Evolutionary conservation across 1,140 invertebrate genomes (phyloP).

Genomic region (Hermetia illucens): DNA sequence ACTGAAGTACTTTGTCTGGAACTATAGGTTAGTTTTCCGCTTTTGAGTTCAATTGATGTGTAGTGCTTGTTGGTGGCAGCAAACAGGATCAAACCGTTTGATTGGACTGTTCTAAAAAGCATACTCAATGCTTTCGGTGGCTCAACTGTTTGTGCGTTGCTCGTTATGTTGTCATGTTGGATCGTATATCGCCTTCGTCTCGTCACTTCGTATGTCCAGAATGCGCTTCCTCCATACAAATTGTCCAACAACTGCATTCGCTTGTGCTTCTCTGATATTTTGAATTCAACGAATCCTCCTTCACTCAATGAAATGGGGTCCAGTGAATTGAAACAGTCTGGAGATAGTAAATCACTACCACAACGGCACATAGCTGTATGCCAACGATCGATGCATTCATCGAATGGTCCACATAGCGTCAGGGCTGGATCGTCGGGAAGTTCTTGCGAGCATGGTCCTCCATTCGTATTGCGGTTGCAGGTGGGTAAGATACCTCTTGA

Average conservation of each 20-base stretch:
- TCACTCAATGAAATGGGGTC: conserved; percentile 63
- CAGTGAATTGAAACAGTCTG: conserved; percentile 63
- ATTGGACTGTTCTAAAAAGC: conserved; percentile 64
- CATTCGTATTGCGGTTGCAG: conserved; percentile 51
- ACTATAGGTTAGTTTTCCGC: conserved; percentile 56
- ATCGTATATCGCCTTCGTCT: conserved; percentile 8
- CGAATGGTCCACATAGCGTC: conserved; percentile 46
- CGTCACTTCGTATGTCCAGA: conserved; percentile 36
- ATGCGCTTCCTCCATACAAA: conserved; percentile 54
- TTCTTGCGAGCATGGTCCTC: conserved; percentile 40
- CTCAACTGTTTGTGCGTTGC: conserved; percentile 20
- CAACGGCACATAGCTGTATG: conserved; percentile 54
- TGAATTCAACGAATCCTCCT: conserved; percentile 64
- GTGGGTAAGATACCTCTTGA: conserved; percentile 56
- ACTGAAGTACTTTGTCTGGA: conserved; percentile 61
- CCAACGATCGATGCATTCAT: conserved; percentile 74
- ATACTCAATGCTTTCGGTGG: conserved; percentile 59
- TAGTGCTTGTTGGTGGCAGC: conserved; percentile 76
- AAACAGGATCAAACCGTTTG: conserved; percentile 65
- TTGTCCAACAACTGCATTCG: conserved; percentile 70
- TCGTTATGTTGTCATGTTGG: conserved; percentile 12
- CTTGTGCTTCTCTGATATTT: conserved; percentile 67
- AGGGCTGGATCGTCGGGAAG: conserved; percentile 26
- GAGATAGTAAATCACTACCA: conserved; percentile 49
- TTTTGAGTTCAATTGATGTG: conserved; percentile 60